Conservation (phyloP, 2,797 vertebrate genomes). For the Cossypha dichroa region DNA sequence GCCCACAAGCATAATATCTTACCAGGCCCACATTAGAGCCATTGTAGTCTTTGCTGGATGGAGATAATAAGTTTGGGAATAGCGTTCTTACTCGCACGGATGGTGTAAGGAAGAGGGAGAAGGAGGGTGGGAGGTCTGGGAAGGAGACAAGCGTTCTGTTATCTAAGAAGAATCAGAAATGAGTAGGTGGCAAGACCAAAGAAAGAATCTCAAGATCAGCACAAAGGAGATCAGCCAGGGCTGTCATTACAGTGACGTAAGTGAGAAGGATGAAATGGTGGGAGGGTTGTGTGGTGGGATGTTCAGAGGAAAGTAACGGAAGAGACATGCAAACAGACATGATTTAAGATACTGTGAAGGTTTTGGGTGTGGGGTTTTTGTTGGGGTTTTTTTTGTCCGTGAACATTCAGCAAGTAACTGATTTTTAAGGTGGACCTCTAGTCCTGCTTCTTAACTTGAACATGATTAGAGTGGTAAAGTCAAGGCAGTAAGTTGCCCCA, state of each 20-base stretch:
- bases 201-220: slow-evolving; percentile 63
- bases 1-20: slow-evolving; percentile 26
- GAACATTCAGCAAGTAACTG: background rate
- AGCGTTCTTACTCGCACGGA: background rate
- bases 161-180: slow-evolving; percentile 67
- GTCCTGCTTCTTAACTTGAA: background rate
- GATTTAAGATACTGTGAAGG: slow-evolving; percentile 48
- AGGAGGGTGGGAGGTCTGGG: slow-evolving; percentile 68
- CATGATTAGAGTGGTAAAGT: background rate
- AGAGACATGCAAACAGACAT: slow-evolving; percentile 45
- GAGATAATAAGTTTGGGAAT: slow-evolving; percentile 48
- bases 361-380: background rate
- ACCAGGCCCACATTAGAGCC: slow-evolving; percentile 29
- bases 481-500: background rate
- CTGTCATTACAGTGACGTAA: slow-evolving; percentile 60
- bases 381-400: background rate
- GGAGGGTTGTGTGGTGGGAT: slow-evolving; percentile 59
- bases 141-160: slow-evolving; percentile 46
- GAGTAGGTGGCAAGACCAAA: slow-evolving; percentile 67
- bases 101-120: slow-evolving; percentile 25
- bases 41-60: slow-evolving; percentile 39
- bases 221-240: slow-evolving; percentile 58
- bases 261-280: slow-evolving; percentile 62
- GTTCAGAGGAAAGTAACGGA: slow-evolving; percentile 63
- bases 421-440: slow-evolving; percentile 12